Conservation (phyloP, 2,113 vertebrate genomes). For the Anolis sagrei region DNA sequence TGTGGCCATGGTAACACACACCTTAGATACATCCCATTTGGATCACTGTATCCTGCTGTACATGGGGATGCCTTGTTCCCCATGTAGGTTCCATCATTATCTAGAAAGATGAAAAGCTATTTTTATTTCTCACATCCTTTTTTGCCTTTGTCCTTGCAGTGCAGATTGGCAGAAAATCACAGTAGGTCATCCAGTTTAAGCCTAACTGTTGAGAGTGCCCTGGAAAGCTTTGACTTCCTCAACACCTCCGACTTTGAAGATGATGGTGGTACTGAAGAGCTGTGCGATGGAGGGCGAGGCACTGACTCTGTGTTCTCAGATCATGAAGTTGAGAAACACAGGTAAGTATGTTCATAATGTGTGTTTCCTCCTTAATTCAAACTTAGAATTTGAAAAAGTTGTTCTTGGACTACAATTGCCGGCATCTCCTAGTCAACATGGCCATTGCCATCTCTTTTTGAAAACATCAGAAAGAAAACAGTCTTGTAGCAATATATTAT, state of each 20-base stretch:
- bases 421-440: neutral
- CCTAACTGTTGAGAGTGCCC: conserved; percentile 95
- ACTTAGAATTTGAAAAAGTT: neutral
- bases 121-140: conserved; percentile 69
- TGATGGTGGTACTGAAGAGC: conserved; percentile 86
- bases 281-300: conserved; percentile 73
- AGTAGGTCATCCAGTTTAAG: conserved; percentile 96
- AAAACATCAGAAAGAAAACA: neutral
- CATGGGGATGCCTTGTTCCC: too few species aligned
- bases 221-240: conserved; percentile 99
- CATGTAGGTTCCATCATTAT: conserved; percentile 48
- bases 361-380: conserved; percentile 18
- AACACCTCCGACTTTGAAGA: conserved; percentile 99
- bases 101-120: conserved; percentile 48
- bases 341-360: conserved; percentile 79
- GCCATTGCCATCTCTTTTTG: neutral
- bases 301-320: conserved; percentile 89
- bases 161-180: conserved; percentile 87
- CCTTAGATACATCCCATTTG: too few species aligned
- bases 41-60: too few species aligned
- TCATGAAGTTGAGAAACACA: conserved; percentile 84
- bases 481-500: neutral
- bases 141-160: conserved; percentile 81
- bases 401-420: too few species aligned
- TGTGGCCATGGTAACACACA: too few species aligned